Percentiles rank a stretch among this genome's conserved stretches.
These are phyloP conservation scores for Macheiramphus alcinus DNA, from an alignment of 2,113 vertebrate species.

Conservation along the genomic window DNA sequence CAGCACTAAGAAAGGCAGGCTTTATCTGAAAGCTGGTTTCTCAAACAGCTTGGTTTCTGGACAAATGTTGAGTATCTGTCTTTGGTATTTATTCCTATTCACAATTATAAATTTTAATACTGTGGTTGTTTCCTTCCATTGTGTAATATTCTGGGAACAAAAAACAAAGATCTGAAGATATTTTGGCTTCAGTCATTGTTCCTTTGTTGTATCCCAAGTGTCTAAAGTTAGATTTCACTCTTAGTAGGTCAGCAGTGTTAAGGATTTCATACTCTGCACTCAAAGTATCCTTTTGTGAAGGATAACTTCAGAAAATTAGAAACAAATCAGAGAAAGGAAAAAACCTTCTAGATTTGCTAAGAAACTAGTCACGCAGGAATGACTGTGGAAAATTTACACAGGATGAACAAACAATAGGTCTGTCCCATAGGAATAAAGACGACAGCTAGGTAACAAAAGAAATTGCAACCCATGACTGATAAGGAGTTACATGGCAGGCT, in stretches of 20 bases:
- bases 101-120: not conserved
- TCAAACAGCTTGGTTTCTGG: not conserved
- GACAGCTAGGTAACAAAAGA: not conserved
- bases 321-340: not conserved
- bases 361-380: not conserved
- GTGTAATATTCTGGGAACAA: not conserved
- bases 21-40: not conserved
- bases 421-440: not conserved
- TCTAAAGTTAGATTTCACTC: not conserved
- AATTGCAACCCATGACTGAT: not conserved
- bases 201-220: not conserved
- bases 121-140: not conserved
- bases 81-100: not conserved
- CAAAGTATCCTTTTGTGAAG: not conserved
- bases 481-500: not conserved
- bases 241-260: not conserved
- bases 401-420: not conserved
- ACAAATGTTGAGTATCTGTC: not conserved
- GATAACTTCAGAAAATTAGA: not conserved
- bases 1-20: not conserved
- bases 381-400: not conserved
- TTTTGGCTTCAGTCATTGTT: not conserved
- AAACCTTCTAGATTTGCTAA: not conserved
- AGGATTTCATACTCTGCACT: not conserved
- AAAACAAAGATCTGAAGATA: not conserved